Evolutionary conservation across 2,797 vertebrate genomes (phyloP), one percentile per base, ranked within the genome.

Genomic region (Pelobates cultripes): DNA sequence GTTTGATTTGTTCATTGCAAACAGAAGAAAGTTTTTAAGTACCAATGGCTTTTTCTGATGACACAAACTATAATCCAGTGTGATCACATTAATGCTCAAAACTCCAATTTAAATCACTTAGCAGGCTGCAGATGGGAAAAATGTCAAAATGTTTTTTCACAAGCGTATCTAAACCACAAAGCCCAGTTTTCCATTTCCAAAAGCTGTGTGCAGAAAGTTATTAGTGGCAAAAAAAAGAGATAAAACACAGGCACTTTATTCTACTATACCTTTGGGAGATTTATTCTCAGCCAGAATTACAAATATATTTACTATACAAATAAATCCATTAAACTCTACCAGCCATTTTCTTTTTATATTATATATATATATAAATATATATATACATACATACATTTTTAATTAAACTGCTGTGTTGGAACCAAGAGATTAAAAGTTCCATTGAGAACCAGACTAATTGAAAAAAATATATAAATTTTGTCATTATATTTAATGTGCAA

Each of bases 241-340:
- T 57, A 57, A 57, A 57, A 57, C 28, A 40, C 61, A 28, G 28
- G 61, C 10, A 3, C 61, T 40, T 64, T 64, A 40, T 17, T 66
- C 12, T 75, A 41, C 42, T 73, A 69, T 66, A 60, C 79, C 79
- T 15, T 43, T 70, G 72, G 79, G 79, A 80, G 66, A 28, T n/a
- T 44, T 69, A 2, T n/a, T 14, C 41, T 40, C 72, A 15, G 64
- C 72, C 45, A n/a, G 47, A 73, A 55, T 42, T 60, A 12, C 57
- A 60, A 28, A 28, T 74, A 80, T 28, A 80, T 74, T 68, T 74
- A 68, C 63, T 61, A 42, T 7, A 40, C 6, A 60, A 71, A 43
- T 61, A 68, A 43, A 69, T 17, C 45, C 72, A 68, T 64, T 40
- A 73, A 40, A 68, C 63, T 14, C 4, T 45, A 40, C 43, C 42